Evolutionary conservation across 2,113 vertebrate genomes (phyloP).

Genomic region (Cisticola juncidis): DNA sequence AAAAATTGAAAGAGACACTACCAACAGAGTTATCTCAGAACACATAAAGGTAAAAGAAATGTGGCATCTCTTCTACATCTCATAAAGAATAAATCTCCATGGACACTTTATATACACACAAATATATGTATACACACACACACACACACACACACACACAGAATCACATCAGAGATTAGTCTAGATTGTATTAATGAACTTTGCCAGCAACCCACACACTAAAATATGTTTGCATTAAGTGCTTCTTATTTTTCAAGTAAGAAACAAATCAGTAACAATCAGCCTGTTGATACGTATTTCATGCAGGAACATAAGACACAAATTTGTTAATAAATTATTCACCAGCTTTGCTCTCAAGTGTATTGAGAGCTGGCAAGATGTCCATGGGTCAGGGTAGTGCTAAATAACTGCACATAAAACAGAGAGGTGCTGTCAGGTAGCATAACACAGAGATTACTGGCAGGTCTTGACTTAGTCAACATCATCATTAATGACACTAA

Average conservation of each 20-base stretch:
- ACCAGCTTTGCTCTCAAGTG: background rate
- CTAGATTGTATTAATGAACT: background rate
- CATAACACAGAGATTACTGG: background rate
- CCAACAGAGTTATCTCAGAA: background rate
- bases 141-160: background rate
- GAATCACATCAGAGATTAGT: background rate
- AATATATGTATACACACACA: too few relatives aligned
- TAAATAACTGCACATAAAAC: background rate
- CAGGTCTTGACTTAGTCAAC: conserved; percentile 32
- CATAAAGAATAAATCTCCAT: background rate
- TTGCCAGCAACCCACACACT: background rate
- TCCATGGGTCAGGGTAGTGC: background rate
- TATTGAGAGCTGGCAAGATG: background rate
- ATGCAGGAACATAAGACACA: background rate
- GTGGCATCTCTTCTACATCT: background rate
- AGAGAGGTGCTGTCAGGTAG: background rate
- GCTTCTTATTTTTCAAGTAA: background rate
- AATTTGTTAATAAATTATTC: conserved; percentile 27
- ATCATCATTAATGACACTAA: background rate
- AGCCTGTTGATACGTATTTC: background rate
- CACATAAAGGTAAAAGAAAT: background rate
- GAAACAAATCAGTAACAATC: background rate
- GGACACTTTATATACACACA: background rate
- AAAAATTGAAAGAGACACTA: background rate
- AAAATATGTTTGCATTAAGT: background rate